phyloP scores from a whole-genome alignment of 1,140 invertebrate genomes.

The Brachionus rotundiformis region DNA sequence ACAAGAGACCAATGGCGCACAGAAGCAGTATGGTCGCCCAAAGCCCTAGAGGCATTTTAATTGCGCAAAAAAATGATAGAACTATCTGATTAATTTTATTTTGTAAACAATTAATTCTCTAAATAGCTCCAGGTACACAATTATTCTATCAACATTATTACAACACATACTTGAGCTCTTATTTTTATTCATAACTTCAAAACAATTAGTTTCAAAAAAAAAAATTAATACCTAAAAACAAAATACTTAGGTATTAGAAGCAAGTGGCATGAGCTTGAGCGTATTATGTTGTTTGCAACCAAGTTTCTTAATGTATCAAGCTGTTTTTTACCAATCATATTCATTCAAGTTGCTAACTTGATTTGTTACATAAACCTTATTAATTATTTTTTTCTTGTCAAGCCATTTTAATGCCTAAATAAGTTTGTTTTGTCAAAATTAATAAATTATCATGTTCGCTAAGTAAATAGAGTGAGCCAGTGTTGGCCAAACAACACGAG shows the following conservation, averaged over 20 bases:
- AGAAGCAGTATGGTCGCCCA: neutral
- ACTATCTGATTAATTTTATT: constrained; percentile 16
- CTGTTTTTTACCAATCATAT: neutral
- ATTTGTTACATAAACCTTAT: constrained; percentile 1
- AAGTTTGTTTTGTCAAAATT: neutral
- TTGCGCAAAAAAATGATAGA: constrained; percentile 6
- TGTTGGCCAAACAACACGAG: constrained; percentile 7
- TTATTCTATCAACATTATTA: constrained; percentile 35
- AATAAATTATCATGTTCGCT: constrained; percentile 21
- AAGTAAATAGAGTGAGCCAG: neutral
- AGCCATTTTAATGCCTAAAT: neutral
- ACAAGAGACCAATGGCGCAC: neutral
- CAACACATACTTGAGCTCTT: constrained; percentile 20
- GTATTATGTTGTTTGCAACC: constrained; percentile 30
- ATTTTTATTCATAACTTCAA: constrained; percentile 30
- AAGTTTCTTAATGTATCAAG: constrained; percentile 5
- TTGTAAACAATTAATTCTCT: neutral
- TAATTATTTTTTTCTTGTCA: constrained; percentile 21
- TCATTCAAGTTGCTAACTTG: constrained; percentile 32
- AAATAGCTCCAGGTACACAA: constrained; percentile 6
- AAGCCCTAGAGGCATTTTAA: neutral
- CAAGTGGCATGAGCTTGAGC: neutral
- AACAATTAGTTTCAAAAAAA: constrained; percentile 40
- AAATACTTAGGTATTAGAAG: constrained; percentile 26
- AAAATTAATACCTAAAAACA: neutral